Evolutionary conservation across 2,113 vertebrate species (phyloP).

Genomic region (Rhinopithecus roxellana): DNA sequence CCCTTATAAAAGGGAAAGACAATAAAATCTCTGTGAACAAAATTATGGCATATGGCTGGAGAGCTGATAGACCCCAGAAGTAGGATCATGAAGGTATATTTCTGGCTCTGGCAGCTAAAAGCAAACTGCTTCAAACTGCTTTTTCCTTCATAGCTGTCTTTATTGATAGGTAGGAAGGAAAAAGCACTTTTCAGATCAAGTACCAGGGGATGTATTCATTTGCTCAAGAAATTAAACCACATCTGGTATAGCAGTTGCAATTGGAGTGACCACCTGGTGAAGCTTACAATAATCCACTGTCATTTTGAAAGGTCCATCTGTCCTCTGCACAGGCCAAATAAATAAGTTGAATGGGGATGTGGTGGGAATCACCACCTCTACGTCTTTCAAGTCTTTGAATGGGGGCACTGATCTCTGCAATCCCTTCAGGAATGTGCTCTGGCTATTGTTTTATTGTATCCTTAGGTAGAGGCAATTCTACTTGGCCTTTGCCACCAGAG

Average conservation of each 20-base stretch:
- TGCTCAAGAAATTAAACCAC: background rate
- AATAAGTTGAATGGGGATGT: background rate
- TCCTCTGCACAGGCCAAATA: background rate
- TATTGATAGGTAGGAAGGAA: background rate
- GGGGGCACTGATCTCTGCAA: background rate
- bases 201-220: background rate
- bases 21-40: background rate
- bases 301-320: background rate
- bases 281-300: background rate
- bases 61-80: background rate
- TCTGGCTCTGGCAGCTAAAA: background rate
- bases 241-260: background rate
- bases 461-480: background rate
- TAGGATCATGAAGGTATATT: background rate
- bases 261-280: background rate
- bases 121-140: background rate
- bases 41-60: background rate
- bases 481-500: background rate
- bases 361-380: background rate
- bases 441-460: background rate
- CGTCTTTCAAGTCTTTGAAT: background rate
- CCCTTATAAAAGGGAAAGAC: background rate
- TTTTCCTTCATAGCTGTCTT: background rate
- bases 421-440: background rate
- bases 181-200: background rate